These are phyloP conservation scores for Butorides virescens DNA, from an alignment of 2,113 vertebrate species.

Conservation along the genomic window DNA sequence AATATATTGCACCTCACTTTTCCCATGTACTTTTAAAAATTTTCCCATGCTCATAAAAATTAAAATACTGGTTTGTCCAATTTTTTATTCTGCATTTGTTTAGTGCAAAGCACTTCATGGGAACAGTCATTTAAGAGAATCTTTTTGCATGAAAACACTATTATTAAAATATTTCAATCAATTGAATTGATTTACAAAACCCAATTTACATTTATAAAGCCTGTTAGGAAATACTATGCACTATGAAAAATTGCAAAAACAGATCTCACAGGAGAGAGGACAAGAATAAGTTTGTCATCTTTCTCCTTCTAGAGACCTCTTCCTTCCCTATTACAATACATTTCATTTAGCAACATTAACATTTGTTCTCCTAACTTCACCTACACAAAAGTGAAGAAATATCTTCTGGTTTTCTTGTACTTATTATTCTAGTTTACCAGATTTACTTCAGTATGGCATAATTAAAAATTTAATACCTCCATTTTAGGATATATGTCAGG, in stretches of 20 bases:
- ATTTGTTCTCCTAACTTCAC: not conserved
- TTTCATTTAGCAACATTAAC: not conserved
- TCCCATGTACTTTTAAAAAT: not conserved
- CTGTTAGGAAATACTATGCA: not conserved
- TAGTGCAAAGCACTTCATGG: not conserved
- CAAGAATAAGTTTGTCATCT: not conserved
- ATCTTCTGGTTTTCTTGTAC: not conserved
- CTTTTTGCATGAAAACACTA: not conserved
- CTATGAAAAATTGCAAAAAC: not conserved
- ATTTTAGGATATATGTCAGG: not conserved
- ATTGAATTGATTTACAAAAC: not conserved
- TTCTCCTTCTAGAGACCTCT: not conserved
- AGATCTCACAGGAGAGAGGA: not conserved
- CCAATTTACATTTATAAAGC: not conserved
- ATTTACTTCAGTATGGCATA: not conserved
- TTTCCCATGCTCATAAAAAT: slow-evolving; percentile 27
- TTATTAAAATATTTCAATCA: slow-evolving; percentile 39
- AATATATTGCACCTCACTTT: not conserved
- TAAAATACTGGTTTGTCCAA: not conserved
- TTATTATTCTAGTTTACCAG: not conserved
- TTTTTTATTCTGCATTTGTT: slow-evolving; percentile 21
- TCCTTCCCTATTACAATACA: not conserved
- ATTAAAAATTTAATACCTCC: not conserved
- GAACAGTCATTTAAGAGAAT: not conserved
- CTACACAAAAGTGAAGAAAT: not conserved